These are phyloP conservation scores for Strix uralensis DNA, from an alignment of 2,113 vertebrate species.

Conservation along the genomic window DNA sequence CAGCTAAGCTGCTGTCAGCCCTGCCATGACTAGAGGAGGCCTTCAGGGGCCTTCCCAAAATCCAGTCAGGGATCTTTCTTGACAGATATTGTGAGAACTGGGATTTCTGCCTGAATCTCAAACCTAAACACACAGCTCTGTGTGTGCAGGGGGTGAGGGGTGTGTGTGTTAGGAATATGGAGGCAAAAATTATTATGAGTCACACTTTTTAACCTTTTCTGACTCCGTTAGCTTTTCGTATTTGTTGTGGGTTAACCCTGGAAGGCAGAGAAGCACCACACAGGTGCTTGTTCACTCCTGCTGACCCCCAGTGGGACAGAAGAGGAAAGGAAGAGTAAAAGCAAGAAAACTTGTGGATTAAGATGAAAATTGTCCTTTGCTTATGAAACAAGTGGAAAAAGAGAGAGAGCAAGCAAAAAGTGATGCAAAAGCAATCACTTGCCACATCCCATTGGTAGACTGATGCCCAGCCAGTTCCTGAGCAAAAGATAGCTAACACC, in stretches of 20 bases:
- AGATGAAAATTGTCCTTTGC: neutral
- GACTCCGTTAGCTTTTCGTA: neutral
- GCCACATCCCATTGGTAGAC: neutral
- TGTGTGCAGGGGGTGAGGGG: too few relatives aligned
- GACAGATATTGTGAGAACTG: neutral
- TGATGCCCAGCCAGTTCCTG: neutral
- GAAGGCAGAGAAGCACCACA: neutral
- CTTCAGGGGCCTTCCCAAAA: neutral
- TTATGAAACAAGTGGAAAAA: neutral
- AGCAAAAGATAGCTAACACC: neutral
- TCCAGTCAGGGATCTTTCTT: neutral
- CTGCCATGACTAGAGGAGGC: neutral
- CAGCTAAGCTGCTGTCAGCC: neutral
- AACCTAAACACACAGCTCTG: neutral
- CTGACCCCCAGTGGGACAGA: neutral
- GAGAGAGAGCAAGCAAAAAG: neutral
- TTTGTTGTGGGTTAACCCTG: neutral
- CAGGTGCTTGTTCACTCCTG: neutral
- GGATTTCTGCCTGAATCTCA: neutral
- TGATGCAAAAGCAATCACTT: neutral
- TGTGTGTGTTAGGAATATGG: neutral
- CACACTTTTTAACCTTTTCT: neutral
- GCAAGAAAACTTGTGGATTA: neutral
- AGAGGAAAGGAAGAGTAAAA: neutral
- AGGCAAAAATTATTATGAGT: neutral